These are phyloP conservation scores for Siphlonurus alternatus DNA, from an alignment of 2,888 invertebrate species.

Conservation along the genomic window DNA sequence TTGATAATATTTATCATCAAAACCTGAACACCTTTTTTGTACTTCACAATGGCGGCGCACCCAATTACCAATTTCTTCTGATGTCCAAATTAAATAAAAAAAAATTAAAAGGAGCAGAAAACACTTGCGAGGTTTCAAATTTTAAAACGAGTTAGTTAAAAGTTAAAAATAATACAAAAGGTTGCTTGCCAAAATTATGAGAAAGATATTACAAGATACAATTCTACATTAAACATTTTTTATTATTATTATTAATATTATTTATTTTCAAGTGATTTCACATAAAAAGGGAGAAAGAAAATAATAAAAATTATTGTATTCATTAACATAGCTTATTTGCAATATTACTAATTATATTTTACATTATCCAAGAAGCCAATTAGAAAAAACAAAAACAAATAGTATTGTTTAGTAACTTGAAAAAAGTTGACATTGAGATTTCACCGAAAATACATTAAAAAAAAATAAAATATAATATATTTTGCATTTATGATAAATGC, in stretches of 20 bases:
- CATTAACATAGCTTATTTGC: background rate
- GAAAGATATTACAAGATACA: background rate
- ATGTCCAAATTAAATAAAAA: too few species aligned
- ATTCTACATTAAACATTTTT: background rate
- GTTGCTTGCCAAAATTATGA: background rate
- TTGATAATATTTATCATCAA: background rate
- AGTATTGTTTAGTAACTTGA: background rate
- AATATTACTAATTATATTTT: background rate
- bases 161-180: too few species aligned
- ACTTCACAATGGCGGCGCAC: background rate
- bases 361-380: background rate
- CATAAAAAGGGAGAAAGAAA: background rate
- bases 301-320: background rate
- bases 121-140: background rate
- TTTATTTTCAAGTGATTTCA: too few species aligned
- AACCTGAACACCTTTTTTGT: background rate
- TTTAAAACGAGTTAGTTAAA: too few species aligned
- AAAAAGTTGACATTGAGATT: background rate
- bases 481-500: too few species aligned
- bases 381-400: background rate
- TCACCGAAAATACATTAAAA: background rate
- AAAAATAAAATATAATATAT: too few species aligned
- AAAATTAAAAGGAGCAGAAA: background rate
- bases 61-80: background rate
- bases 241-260: too few species aligned